A percentile compares a stretch with the other conserved stretches of the same genome.
These are phyloP conservation scores for Amphiura filiformis DNA, from an alignment of 35 echinoderm and acorn worm species.

Conservation along the genomic window DNA sequence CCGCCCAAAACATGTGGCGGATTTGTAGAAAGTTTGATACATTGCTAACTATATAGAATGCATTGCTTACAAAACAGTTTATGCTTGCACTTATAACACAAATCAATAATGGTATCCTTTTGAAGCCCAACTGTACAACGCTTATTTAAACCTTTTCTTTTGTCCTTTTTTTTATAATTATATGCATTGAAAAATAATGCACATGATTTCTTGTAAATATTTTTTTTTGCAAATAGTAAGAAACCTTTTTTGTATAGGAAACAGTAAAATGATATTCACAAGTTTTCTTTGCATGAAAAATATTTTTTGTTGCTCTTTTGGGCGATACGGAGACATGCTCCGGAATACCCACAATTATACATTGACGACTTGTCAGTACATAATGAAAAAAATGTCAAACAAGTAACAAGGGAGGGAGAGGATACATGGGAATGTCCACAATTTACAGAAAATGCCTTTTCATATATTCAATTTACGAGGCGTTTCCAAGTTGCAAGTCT, in stretches of 20 bases:
- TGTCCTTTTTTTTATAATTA: background rate
- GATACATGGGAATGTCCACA: background rate
- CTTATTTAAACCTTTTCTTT: background rate
- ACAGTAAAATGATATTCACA: background rate
- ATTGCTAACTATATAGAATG: conserved; percentile 7
- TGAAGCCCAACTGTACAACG: background rate
- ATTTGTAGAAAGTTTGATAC: background rate
- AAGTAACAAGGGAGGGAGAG: background rate
- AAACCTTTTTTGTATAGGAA: background rate
- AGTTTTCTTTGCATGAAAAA: background rate
- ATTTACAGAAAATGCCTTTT: background rate
- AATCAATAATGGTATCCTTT: background rate
- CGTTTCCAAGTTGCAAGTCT: too few relatives aligned
- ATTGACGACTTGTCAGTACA: background rate
- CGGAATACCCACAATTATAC: background rate
- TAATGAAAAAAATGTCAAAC: background rate
- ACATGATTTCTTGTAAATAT: background rate
- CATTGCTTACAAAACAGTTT: conserved; percentile 12
- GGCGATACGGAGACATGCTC: background rate
- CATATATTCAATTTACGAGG: background rate
- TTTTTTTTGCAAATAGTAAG: background rate
- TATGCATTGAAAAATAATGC: conserved; percentile 15
- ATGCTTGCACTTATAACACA: conserved; percentile 1
- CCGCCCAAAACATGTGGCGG: background rate
- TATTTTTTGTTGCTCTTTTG: conserved; percentile 10